Evolutionary conservation across 2,888 invertebrate genomes (phyloP).

Genomic region (Dyspetes luteomarginatus): DNA sequence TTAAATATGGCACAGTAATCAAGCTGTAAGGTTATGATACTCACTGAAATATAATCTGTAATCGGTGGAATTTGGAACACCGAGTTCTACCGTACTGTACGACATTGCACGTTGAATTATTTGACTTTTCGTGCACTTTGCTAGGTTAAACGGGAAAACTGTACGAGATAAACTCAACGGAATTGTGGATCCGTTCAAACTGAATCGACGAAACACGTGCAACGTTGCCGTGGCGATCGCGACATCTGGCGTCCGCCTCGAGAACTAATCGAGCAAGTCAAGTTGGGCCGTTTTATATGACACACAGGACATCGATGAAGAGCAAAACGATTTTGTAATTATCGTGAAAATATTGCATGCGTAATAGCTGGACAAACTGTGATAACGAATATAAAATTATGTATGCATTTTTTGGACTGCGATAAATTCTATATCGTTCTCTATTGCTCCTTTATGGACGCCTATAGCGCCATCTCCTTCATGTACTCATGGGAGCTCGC

Average conservation of each 20-base stretch:
- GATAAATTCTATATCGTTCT: too few species aligned
- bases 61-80: constrained; percentile 91
- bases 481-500: too few species aligned
- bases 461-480: too few species aligned
- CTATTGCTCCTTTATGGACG: too few species aligned
- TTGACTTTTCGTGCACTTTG: constrained; percentile 41
- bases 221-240: constrained; percentile 73
- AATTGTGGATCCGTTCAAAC: constrained; percentile 74
- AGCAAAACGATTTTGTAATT: too few species aligned
- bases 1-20: constrained; percentile 26
- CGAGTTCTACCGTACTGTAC: constrained; percentile 88
- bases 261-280: constrained; percentile 3
- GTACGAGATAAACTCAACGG: constrained; percentile 66
- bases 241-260: constrained; percentile 71
- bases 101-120: constrained; percentile 73
- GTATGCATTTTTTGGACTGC: too few species aligned
- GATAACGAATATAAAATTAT: too few species aligned
- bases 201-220: constrained; percentile 79
- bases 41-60: constrained; percentile 96
- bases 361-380: too few species aligned
- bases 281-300: too few species aligned
- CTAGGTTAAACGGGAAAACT: constrained; percentile 52
- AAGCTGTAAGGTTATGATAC: constrained; percentile 82
- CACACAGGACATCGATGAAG: too few species aligned
- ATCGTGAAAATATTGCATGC: too few species aligned